These are phyloP conservation scores for Hydropotes inermis DNA, from an alignment of 2,113 vertebrate genomes.

Conservation along the genomic window DNA sequence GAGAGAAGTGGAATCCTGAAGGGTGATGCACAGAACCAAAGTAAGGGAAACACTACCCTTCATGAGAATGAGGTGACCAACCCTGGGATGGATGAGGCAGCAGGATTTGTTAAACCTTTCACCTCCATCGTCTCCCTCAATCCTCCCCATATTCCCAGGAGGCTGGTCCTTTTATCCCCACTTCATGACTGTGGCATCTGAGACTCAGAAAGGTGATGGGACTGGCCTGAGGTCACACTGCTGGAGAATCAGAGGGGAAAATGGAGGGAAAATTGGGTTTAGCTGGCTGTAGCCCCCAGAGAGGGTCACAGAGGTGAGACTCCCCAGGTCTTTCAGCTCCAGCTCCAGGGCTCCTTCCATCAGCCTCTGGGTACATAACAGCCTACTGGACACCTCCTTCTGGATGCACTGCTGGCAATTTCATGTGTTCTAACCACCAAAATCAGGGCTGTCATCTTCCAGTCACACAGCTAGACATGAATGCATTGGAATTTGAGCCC, in stretches of 20 bases:
- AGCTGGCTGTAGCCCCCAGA: background rate
- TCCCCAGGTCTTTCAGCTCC: too few relatives aligned
- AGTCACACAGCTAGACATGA: background rate
- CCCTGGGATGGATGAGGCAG: rapidly evolving
- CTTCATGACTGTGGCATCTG: too few relatives aligned
- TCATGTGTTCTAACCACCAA: background rate
- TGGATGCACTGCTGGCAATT: background rate
- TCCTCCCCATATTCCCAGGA: background rate
- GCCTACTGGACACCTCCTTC: background rate
- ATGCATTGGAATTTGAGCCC: background rate
- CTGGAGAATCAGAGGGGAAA: background rate
- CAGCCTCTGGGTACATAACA: background rate
- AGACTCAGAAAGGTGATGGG: background rate
- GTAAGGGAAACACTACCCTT: rapidly evolving
- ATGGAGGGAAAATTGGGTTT: background rate
- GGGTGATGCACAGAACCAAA: background rate
- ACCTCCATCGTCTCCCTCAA: background rate
- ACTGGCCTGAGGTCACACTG: background rate
- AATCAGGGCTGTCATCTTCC: background rate
- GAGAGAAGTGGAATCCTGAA: background rate
- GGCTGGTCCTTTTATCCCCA: rapidly evolving
- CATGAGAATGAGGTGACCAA: rapidly evolving
- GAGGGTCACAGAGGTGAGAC: too few relatives aligned
- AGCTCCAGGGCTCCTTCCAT: background rate
- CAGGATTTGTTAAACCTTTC: background rate